Conservation (phyloP, 2,797 vertebrate species). For the Pseudopleuronectes americanus region DNA sequence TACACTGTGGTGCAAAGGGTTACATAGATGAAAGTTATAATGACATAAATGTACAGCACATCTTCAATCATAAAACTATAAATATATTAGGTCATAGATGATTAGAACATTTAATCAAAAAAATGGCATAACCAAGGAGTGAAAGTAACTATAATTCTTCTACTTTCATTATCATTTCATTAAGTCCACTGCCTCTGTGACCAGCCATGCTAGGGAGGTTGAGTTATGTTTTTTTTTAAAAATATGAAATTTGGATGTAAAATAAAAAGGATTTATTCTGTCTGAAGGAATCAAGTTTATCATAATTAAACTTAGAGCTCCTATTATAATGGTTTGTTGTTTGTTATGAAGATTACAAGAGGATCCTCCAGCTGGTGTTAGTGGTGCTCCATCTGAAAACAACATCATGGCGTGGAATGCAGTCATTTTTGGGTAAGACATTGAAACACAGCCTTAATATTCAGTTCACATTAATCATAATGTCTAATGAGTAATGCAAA, state of each 20-base stretch:
- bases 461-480: background rate
- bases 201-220: background rate
- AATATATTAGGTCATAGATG: too few species aligned
- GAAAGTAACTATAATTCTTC: too few species aligned
- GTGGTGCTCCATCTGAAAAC: slow-evolving; percentile 97
- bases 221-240: background rate
- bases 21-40: too few species aligned
- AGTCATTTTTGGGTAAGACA: slow-evolving; percentile 96
- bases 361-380: slow-evolving; percentile 96
- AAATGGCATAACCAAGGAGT: too few species aligned
- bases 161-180: too few species aligned
- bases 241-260: background rate
- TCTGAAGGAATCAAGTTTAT: background rate
- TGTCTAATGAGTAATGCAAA: background rate
- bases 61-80: too few species aligned
- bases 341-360: slow-evolving; percentile 90
- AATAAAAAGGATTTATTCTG: too few species aligned
- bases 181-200: too few species aligned
- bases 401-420: slow-evolving; percentile 99
- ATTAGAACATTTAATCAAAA: too few species aligned
- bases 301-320: too few species aligned
- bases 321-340: background rate
- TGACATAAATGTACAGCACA: too few species aligned
- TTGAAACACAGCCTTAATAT: background rate
- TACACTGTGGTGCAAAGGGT: too few species aligned